These are phyloP conservation scores for Paragorgia papillata DNA, from an alignment of 92 coral and sea anemone genomes.

Conservation along the genomic window DNA sequence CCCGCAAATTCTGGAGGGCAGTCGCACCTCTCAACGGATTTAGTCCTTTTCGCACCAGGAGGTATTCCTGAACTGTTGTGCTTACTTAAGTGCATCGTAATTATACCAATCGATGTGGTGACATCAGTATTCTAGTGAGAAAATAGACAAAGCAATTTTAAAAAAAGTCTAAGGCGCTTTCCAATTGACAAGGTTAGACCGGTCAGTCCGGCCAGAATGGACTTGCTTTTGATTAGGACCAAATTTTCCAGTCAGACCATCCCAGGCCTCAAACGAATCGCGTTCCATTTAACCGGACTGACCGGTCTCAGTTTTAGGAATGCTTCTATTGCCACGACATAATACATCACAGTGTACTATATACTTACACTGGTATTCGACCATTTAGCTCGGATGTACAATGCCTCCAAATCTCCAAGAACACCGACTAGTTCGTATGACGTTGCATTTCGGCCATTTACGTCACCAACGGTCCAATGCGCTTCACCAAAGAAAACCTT, in stretches of 20 bases:
- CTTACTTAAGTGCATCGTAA: slow-evolving; percentile 13
- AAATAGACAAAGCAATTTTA: too few species aligned
- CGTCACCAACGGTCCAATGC: slow-evolving; percentile 75
- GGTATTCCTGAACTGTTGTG: slow-evolving; percentile 31
- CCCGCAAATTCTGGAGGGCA: slow-evolving; percentile 84
- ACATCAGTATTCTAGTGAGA: not conserved
- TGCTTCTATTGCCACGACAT: too few species aligned
- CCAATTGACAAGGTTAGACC: too few species aligned
- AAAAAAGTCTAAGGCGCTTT: too few species aligned
- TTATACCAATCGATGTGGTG: not conserved
- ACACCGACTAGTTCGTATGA: slow-evolving; percentile 74
- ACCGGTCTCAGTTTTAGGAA: too few species aligned
- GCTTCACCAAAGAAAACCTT: slow-evolving; percentile 80
- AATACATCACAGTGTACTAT: too few species aligned
- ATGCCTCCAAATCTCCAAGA: slow-evolving; percentile 68
- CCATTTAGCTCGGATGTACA: slow-evolving; percentile 88
- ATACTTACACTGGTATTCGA: slow-evolving; percentile 54
- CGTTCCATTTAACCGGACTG: too few species aligned
- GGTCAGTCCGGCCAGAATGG: too few species aligned
- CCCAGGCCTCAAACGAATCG: too few species aligned
- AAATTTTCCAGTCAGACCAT: too few species aligned
- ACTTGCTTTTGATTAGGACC: too few species aligned
- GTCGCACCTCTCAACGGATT: slow-evolving; percentile 76
- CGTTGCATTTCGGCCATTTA: slow-evolving; percentile 71
- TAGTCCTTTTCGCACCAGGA: slow-evolving; percentile 18